These are phyloP conservation scores for Holotrichia oblita DNA, from an alignment of 1,140 invertebrate genomes.

Conservation along the genomic window DNA sequence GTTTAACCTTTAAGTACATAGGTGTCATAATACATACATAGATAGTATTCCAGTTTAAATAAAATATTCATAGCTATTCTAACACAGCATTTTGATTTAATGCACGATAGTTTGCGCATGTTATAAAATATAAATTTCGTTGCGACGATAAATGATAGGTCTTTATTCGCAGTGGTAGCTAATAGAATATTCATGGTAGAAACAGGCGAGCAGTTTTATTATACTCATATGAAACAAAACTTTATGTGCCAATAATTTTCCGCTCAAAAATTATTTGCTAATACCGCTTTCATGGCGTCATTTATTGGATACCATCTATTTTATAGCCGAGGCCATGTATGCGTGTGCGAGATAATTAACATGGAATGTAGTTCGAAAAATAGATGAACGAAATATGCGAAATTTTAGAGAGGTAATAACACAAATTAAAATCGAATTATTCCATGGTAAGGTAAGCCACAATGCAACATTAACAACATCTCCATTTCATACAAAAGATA, in stretches of 20 bases:
- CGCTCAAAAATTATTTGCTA: neutral
- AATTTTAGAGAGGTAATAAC: too few species aligned
- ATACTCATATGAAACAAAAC: neutral
- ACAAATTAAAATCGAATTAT: too few species aligned
- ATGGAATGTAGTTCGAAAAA: neutral
- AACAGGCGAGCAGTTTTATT: neutral
- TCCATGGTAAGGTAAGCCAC: too few species aligned
- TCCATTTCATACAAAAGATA: too few species aligned
- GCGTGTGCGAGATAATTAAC: neutral
- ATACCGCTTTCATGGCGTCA: neutral
- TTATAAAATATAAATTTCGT: conserved; percentile 5
- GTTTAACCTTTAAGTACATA: too few species aligned
- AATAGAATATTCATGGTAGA: neutral
- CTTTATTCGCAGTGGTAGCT: neutral
- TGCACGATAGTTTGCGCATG: neutral
- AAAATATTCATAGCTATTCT: neutral
- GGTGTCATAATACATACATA: neutral
- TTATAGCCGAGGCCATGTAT: neutral
- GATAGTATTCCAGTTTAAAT: neutral
- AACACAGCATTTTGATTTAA: neutral
- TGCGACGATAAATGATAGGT: conserved; percentile 5
- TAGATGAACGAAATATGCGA: too few species aligned
- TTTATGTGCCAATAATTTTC: neutral
- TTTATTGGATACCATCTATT: neutral
- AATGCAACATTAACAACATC: too few species aligned